Percentiles rank a stretch among this genome's conserved stretches.
Conservation (phyloP, 2,888 invertebrate species). For the Ophonus ardosiacus region DNA sequence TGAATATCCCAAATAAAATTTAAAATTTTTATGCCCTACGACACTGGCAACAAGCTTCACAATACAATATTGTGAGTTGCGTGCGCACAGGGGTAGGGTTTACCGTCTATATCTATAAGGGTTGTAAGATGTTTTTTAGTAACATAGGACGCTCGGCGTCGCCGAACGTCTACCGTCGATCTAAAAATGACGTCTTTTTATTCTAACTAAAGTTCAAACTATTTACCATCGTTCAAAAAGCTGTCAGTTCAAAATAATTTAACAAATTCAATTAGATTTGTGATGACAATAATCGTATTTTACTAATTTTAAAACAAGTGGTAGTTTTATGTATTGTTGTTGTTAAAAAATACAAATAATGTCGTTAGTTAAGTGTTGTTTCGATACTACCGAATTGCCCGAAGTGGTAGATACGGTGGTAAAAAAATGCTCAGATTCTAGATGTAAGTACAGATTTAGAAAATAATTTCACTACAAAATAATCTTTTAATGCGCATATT, state of each 20-base stretch:
- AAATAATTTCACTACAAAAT: neutral
- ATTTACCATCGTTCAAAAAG: neutral
- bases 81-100: conserved; percentile 60
- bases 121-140: conserved; percentile 54
- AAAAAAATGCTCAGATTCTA: conserved; percentile 89
- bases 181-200: conserved; percentile 1
- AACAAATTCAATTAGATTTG: conserved; percentile 1
- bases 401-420: conserved; percentile 87
- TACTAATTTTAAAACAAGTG: conserved; percentile 7
- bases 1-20: neutral
- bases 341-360: conserved; percentile 72
- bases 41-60: conserved; percentile 52
- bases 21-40: neutral
- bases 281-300: conserved; percentile 42
- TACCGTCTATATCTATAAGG: conserved; percentile 19
- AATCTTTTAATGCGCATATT: neutral
- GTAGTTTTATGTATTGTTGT: conserved; percentile 26
- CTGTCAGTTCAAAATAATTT: neutral
- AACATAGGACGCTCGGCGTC: conserved; percentile 40
- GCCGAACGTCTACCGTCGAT: conserved; percentile 12
- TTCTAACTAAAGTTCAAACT: neutral
- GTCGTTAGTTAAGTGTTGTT: conserved; percentile 88
- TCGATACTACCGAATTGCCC: conserved; percentile 85
- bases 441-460: conserved; percentile 82
- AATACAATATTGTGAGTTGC: conserved; percentile 38